These are phyloP conservation scores for Masnerella sp. DNA, from an alignment of 2,888 invertebrate genomes.

Conservation along the genomic window DNA sequence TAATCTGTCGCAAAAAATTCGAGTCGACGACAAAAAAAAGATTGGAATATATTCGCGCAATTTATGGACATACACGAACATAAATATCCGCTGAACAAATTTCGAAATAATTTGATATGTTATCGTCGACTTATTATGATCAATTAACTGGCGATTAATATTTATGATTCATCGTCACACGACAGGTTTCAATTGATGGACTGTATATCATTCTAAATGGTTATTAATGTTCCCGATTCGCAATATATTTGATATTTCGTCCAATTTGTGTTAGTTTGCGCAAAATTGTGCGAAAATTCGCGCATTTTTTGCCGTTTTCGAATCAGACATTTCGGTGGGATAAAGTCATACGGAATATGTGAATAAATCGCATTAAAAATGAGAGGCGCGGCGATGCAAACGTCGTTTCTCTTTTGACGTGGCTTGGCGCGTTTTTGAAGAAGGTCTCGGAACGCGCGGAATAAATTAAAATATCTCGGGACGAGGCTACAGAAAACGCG, in stretches of 20 bases:
- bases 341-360: slow-evolving; percentile 36
- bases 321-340: slow-evolving; percentile 35
- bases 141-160: slow-evolving; percentile 47
- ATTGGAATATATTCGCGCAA: slow-evolving; percentile 23
- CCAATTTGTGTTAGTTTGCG: background rate
- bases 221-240: too few species aligned
- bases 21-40: background rate
- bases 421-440: slow-evolving; percentile 48
- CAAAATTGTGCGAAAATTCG: background rate
- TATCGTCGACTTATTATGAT: slow-evolving; percentile 45
- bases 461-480: slow-evolving; percentile 61
- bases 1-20: slow-evolving; percentile 30
- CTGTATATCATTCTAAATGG: slow-evolving; percentile 10
- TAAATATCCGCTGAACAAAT: slow-evolving; percentile 42
- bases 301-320: slow-evolving; percentile 8
- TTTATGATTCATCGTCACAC: slow-evolving; percentile 27
- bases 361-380: slow-evolving; percentile 55
- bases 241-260: too few species aligned
- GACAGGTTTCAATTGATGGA: slow-evolving; percentile 8
- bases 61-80: slow-evolving; percentile 20
- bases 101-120: slow-evolving; percentile 54
- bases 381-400: slow-evolving; percentile 49
- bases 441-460: slow-evolving; percentile 41
- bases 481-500: slow-evolving; percentile 53
- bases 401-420: slow-evolving; percentile 56